These are phyloP conservation scores for Cettia cetti DNA, from an alignment of 2,113 vertebrate genomes.

Conservation along the genomic window DNA sequence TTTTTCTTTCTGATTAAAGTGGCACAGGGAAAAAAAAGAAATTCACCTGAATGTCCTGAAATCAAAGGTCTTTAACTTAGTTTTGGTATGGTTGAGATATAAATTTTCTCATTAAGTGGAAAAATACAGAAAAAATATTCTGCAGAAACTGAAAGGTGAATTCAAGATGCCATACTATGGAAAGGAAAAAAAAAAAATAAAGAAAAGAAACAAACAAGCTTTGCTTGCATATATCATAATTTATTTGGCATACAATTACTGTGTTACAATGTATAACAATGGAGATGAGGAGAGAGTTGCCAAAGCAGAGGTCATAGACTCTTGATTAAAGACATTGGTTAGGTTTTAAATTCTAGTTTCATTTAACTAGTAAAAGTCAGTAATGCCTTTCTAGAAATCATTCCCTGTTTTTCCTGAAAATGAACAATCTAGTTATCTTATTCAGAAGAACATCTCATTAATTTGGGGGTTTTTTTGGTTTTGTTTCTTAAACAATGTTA, in stretches of 20 bases:
- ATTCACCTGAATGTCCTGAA: background rate
- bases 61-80: background rate
- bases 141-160: background rate
- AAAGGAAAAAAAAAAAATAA: too few species aligned
- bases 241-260: background rate
- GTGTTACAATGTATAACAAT: background rate
- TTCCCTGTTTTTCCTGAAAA: background rate
- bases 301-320: background rate
- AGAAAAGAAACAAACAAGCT: fast-evolving
- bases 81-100: background rate
- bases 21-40: background rate
- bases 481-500: background rate
- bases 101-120: background rate
- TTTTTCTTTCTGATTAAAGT: background rate
- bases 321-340: background rate
- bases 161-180: fast-evolving
- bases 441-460: background rate
- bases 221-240: background rate
- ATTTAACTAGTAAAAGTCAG: background rate
- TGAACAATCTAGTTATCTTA: background rate
- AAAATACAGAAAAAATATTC: background rate
- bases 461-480: background rate
- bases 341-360: background rate
- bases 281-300: background rate
- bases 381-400: background rate